Percentiles rank a stretch among this genome's conserved stretches.
These are phyloP conservation scores for Drosophila ananassae DNA, from an alignment of 1,140 invertebrate species.

Conservation along the genomic window DNA sequence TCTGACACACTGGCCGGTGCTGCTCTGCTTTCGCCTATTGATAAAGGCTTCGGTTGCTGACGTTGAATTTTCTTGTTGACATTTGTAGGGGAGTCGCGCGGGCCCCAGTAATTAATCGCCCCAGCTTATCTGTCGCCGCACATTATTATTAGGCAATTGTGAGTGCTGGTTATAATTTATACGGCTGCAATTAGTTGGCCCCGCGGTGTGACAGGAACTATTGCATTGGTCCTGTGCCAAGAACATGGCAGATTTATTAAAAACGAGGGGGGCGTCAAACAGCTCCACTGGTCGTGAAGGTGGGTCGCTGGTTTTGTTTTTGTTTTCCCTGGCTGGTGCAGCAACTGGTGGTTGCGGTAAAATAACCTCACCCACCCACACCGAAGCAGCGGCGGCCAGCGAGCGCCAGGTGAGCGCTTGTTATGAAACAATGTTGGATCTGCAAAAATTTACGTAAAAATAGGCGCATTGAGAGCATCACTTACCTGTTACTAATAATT, in stretches of 20 bases:
- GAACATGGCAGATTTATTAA: slow-evolving; percentile 28
- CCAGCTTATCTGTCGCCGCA: slow-evolving; percentile 57
- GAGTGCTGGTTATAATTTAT: slow-evolving; percentile 59
- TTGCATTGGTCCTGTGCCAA: slow-evolving; percentile 56
- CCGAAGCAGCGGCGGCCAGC: not conserved
- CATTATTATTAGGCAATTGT: slow-evolving; percentile 40
- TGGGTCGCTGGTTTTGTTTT: not conserved
- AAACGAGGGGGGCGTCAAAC: not conserved
- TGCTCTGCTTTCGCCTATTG: slow-evolving; percentile 48
- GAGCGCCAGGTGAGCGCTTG: slow-evolving; percentile 12
- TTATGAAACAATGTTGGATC: slow-evolving; percentile 26
- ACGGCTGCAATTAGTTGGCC: slow-evolving; percentile 59
- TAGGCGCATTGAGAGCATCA: not conserved
- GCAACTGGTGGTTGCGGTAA: slow-evolving; percentile 43
- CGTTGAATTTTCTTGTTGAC: slow-evolving; percentile 43
- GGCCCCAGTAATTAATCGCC: slow-evolving; percentile 46
- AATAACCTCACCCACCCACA: slow-evolving; percentile 14
- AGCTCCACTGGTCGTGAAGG: not conserved
- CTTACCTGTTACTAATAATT: not conserved
- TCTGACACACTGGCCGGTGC: slow-evolving; percentile 45
- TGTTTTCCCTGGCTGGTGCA: not conserved
- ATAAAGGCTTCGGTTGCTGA: slow-evolving; percentile 51
- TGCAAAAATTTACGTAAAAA: not conserved
- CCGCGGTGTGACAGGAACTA: slow-evolving; percentile 30
- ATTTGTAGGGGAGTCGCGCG: slow-evolving; percentile 28